Base-by-base conservation (phyloP, 2,113 vertebrate genomes). In the Pseudopodoces humilis region DNA sequence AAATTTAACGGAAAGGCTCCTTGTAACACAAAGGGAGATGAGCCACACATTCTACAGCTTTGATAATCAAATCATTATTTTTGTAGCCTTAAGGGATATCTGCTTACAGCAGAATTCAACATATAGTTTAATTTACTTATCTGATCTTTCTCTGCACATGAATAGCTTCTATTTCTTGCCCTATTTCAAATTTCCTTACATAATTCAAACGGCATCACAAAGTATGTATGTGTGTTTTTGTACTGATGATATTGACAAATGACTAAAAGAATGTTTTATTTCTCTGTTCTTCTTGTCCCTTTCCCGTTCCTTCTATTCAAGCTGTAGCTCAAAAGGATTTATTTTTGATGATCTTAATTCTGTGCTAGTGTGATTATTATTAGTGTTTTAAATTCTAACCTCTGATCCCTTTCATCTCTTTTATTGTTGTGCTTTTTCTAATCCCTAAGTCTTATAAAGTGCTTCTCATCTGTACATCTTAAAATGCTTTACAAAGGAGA, bases 21-120 rank as follows among this genome's bases (percentile, higher is more conserved):
- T 91, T 95, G 91, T 92, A 94, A 86, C 83, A 94, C 77, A 95
- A 97, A 95, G 44, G 46, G 39, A 93, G 84, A 95, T 74, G 74
- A 96, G 49, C 63, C 39, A 76, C 74, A 92, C 56, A 85, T 96
- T 96, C 96, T 94, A 30, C 19, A 68, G 82, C 94, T 97, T 96
- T 97, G 96, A 97, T 97, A 96, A 97, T 96, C 90, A 96, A 96
- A 96, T 96, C 56, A 92, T 96, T 97, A 93, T 93, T 96, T 97
- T 95, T 95, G 77, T 95, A 94, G 91, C 96, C 93, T 96, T 95
- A 94, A 96, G 85, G 85, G 91, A 90, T 97, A 95, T 96, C 44
- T 95, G 60, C 90, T 95, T 97, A 96, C 46, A 97, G 69, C 81
- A 83, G 64, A 96, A 98, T 97, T 95, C 96, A 97, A 94, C 93